A percentile compares a stretch with the other conserved stretches of the same genome.
phyloP scores from a whole-genome alignment of 2,888 invertebrate genomes.

The Watsonalla cultraria region DNA sequence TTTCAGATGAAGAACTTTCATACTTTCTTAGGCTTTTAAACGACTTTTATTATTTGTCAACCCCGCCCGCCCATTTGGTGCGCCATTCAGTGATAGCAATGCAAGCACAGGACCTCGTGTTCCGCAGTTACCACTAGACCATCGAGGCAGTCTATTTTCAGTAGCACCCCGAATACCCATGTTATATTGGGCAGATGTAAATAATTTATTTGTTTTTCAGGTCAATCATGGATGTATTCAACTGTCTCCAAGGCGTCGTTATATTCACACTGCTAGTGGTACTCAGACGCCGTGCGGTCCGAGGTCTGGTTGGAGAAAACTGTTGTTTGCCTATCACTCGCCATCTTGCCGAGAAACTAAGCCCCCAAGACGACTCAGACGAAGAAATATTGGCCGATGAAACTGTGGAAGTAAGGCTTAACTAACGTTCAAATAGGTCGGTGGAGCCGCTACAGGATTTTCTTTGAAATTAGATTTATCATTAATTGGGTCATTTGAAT shows the following conservation, averaged over 20 bases:
- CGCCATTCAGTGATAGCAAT: no score
- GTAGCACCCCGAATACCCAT: no score
- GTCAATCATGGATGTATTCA: slow-evolving; percentile 81
- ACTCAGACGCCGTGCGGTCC: slow-evolving; percentile 75
- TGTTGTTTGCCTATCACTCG: slow-evolving; percentile 47
- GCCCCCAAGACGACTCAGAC: slow-evolving; percentile 61
- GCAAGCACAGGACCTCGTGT: no score
- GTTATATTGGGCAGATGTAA: not conserved
- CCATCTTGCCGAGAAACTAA: slow-evolving; percentile 54
- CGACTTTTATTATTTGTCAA: no score
- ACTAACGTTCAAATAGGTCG: slow-evolving; percentile 24
- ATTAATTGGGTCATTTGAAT: not conserved
- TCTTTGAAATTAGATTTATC: no score
- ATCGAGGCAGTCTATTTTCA: no score
- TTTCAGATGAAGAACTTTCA: no score
- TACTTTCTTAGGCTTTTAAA: no score
- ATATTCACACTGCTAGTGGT: slow-evolving; percentile 81
- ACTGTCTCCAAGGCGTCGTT: slow-evolving; percentile 81
- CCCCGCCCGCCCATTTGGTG: no score
- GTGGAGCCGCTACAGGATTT: no score
- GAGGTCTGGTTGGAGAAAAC: slow-evolving; percentile 66
- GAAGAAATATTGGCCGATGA: slow-evolving; percentile 62
- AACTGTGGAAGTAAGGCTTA: slow-evolving; percentile 65
- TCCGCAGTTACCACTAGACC: no score
- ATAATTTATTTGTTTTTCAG: slow-evolving; percentile 42